These are phyloP conservation scores for Zaprionus camerounensis DNA, from an alignment of 1,140 invertebrate species.

Conservation along the genomic window DNA sequence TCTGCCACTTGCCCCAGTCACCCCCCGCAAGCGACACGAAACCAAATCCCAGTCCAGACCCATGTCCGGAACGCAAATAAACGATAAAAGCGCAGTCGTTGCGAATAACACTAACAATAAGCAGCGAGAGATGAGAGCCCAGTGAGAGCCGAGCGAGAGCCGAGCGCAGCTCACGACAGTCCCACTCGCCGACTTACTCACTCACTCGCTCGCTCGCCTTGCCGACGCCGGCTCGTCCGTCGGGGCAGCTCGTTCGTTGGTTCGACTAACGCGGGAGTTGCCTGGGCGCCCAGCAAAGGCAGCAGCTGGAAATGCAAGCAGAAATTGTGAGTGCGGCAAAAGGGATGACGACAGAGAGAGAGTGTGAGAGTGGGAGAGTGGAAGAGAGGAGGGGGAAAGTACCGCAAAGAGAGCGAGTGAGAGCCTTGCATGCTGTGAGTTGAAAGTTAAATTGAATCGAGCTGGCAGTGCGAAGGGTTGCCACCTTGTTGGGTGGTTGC, in stretches of 20 bases:
- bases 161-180: conserved; percentile 19
- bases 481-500: conserved; percentile 54
- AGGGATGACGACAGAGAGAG: conserved; percentile 15
- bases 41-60: conserved; percentile 42
- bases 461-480: conserved; percentile 57
- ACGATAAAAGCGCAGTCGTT: conserved; percentile 80
- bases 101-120: conserved; percentile 79
- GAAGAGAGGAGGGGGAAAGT: background rate
- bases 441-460: conserved; percentile 70
- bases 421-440: background rate
- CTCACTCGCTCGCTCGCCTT: conserved; percentile 39
- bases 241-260: conserved; percentile 65
- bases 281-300: conserved; percentile 69
- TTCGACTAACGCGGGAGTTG: conserved; percentile 81
- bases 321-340: conserved; percentile 46
- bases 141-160: background rate
- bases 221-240: conserved; percentile 51
- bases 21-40: conserved; percentile 35
- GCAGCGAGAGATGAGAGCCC: conserved; percentile 53
- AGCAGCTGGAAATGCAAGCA: conserved; percentile 27
- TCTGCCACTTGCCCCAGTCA: conserved; percentile 48
- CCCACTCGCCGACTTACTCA: conserved; percentile 46
- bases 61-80: conserved; percentile 70
- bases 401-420: conserved; percentile 9
- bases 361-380: conserved; percentile 11